Evolutionary conservation across 2,888 invertebrate species (phyloP), one percentile per base, ranked within the genome.

Genomic region (Ophion slaviceki): DNA sequence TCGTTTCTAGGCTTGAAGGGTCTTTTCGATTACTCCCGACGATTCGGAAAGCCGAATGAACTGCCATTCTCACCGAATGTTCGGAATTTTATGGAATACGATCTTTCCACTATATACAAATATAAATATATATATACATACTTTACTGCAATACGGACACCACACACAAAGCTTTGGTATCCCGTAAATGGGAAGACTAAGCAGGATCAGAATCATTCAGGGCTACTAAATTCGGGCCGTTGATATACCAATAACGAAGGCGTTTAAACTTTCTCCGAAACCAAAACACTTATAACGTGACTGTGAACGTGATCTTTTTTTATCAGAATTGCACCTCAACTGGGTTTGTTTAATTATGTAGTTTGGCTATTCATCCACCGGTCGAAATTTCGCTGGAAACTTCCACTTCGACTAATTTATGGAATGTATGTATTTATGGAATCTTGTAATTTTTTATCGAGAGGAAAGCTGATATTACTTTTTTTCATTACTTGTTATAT

Each of bases 1-100:
- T 92, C 93, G 92, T 93, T 93, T 90, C 92, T 91, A 92, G 93
- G 90, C 92, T 84, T 92, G 92, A 92, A 92, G 92, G 92, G 92
- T 92, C 92, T 92, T 92, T 91, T 92, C 93, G 93, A 93, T 93
- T 93, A 92, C 91, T 88, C 88, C 88, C 89, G 70, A 87, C 88
- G 81, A 86, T 86, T 81, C 80, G 83, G 64, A 67, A 53, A 53
- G 59, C 81, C 75, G 74, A 80, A 86, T 57, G 14, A 78, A 57
- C 79, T 67, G 61, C 76, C 24, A 76, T 82, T 79, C 75, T 17
- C 68, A 53, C 72, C 74, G 72, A 66, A 74, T 80, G 80, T 86
- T 85, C 89, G 89, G 89, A 92, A 91, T 93, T 93, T 93, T 93
- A 93, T 91, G 91, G 90, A 88, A 83, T 87, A 89, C 91, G 90